phyloP scores from a whole-genome alignment of 2,888 invertebrate genomes.

The Hartigia nigra region DNA sequence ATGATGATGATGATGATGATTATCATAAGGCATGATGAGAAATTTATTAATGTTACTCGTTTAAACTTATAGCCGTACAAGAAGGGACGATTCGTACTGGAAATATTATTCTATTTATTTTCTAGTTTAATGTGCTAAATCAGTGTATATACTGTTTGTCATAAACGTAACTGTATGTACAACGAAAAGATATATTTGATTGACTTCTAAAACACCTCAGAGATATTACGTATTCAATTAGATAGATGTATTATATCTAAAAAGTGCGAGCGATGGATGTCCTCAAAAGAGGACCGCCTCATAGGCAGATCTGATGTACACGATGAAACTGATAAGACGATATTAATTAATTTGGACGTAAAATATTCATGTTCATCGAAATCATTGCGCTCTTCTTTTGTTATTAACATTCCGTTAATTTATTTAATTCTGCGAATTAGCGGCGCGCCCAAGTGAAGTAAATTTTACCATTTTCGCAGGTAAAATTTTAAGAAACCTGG shows the following conservation, averaged over 20 bases:
- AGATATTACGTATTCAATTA: not conserved
- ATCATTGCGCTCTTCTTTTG: not conserved
- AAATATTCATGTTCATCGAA: not conserved
- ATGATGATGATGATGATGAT: not conserved
- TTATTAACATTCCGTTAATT: not conserved
- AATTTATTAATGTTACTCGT: conserved; percentile 24
- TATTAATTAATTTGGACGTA: not conserved
- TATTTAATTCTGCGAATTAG: not conserved
- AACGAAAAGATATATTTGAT: not conserved
- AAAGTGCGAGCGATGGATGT: not conserved
- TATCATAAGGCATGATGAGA: conserved; percentile 7
- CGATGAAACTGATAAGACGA: not conserved
- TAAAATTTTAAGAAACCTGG: not conserved
- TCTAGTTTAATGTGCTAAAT: conserved; percentile 27
- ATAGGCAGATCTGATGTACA: not conserved
- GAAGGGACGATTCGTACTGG: conserved; percentile 15
- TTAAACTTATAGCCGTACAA: conserved; percentile 16
- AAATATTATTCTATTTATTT: conserved; percentile 35
- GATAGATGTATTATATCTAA: not conserved
- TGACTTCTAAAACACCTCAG: not conserved
- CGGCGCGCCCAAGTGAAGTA: not conserved
- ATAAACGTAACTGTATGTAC: not conserved
- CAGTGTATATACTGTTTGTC: conserved; percentile 18
- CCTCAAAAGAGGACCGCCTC: not conserved
- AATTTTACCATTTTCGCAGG: not conserved